Base-by-base conservation (phyloP, 1,140 invertebrate genomes). In the Periplaneta americana region DNA sequence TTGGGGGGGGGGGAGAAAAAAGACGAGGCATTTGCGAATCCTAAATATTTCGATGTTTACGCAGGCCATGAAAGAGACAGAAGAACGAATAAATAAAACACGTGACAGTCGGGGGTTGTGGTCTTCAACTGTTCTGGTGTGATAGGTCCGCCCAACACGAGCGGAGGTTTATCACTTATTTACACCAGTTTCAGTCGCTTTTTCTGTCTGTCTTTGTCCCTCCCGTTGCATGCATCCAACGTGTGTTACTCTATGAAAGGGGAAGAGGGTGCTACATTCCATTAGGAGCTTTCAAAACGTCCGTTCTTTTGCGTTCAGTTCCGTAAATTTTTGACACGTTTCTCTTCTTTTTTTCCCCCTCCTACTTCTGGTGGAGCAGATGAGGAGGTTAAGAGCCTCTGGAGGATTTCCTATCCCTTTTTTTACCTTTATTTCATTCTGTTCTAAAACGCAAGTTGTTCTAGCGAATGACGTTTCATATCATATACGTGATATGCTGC, bases 301-400 rank as follows among this genome's bases (percentile, higher is more conserved):
- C 76, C 34, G 76, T 36, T 36, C 76, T 34, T 78, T 78, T 28
- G 35, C 76, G 76, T 78, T 36, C 76, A 78, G 36, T 78, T 78
- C 76, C 18, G 76, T 78, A 78, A 78, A 78, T 78, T 78, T 78
- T 78, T 78, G 76, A 78, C 76, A 35, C 76, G 76, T 78, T 36
- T 36, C 35, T 39, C 76, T 28, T 17, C 32, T 3, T 3, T 34
- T 4, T 36, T n/a, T 77, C 34, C 31, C 28, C 8, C 34, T 22
- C 76, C n/a, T n/a, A n/a, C n/a, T n/a, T n/a, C n/a, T n/a, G n/a
- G n/a, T n/a, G 76, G 17, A 36, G 11, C 22, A 34, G 35, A 57
- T 57, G 48, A 57, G 48, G 48, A 57, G 35, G 76, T 78, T 78
- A 78, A 78, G 34, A 78, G 76, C 36, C 76, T 78, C 76, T 13